Base-by-base conservation (phyloP, 2,113 vertebrate genomes). In the Danio rerio region DNA sequence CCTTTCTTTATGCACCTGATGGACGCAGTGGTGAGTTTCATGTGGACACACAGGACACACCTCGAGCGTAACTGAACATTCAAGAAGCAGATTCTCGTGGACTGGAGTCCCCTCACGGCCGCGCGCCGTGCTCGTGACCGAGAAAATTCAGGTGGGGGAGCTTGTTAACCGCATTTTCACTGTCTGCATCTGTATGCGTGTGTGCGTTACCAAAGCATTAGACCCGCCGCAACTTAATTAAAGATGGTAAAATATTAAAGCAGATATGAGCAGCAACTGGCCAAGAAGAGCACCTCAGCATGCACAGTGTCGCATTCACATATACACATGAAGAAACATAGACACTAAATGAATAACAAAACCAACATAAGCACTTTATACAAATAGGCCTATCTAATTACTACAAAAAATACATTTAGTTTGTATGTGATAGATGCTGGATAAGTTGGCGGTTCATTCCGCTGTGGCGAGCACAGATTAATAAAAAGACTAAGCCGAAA, bases 21-120 rank as follows among this genome's bases (percentile, higher is more conserved):
- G 77, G 77, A 50, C 62, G 81, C 55, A 47, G 50, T 68, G 18
- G 69, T 58, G 49, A 70, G 76, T 49, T 53, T 84, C 62, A 52
- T 61, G 69, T 50, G 58, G 62, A 20, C 77, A 42, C 75, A 65
- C 59, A 59, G 42, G 61, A 78, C 76, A 79, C 77, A 79, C 77
- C 62, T 70, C 47, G 58, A 31, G 73, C 78, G 53, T 50, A 70
- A 69, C 18, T 80, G 72, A 63, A 62, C 77, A 68, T 43, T 79
- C 49, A 66, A 53, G 56, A 53, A 65, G 12, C 59, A 75, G 80
- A 75, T 52, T 65, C 69, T 72, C n/a, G n/a, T 42, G 49, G 80
- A 47, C 70, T 42, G 62, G 74, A 83, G 74, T 50, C 43, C 70
- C 31, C 49, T 73, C 16, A 72, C 21, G 50, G 69, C 0, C 47